Evolutionary conservation across 2,888 invertebrate genomes (phyloP), one percentile per base, ranked within the genome.

Genomic region (Nemurella pictetii): DNA sequence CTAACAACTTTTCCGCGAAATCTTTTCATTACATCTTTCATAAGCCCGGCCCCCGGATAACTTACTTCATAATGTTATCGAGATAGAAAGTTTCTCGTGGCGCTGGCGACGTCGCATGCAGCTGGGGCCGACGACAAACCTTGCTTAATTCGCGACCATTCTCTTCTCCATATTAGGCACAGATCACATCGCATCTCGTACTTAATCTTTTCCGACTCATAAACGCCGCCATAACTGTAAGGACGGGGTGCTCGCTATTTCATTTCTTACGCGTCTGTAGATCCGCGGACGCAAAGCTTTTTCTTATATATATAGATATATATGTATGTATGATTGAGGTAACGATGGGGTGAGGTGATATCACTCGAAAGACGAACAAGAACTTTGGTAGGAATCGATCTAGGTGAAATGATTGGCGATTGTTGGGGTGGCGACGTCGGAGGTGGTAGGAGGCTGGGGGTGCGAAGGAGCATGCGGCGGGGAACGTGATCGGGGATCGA

Each of bases 1-100:
- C 81, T 72, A 28, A 28, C 82, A 82, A 72, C 55, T 82, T 82
- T 30, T 78, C 78, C 30, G 9, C 81, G 55, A 72, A 82, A 82
- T 82, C 82, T 82, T 82, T 82, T 82, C 82, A 82, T 82, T 82
- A 72, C 82, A 82, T 82, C 82, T 82, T 82, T 82, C 82, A 82
- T 82, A 82, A 82, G 82, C 82, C 26, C 36, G 55, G 55, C 15
- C 32, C 12, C 72, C 55, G 82, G 82, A 36, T 82, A 81, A 81
- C 81, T 81, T 81, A 81, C 81, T 81, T 36, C 35, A 81, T 81
- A 72, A 82, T 82, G 82, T 82, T 82, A 82, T 82, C 82, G 82
- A 82, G 82, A 82, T 82, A 82, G 72, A 82, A 82, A 72, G 55
- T 82, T 82, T 82, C 82, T 36, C 81, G 9, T 25, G 5, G 5